phyloP scores from a whole-genome alignment of 1,140 invertebrate genomes.

The Papilio glaucus region DNA sequence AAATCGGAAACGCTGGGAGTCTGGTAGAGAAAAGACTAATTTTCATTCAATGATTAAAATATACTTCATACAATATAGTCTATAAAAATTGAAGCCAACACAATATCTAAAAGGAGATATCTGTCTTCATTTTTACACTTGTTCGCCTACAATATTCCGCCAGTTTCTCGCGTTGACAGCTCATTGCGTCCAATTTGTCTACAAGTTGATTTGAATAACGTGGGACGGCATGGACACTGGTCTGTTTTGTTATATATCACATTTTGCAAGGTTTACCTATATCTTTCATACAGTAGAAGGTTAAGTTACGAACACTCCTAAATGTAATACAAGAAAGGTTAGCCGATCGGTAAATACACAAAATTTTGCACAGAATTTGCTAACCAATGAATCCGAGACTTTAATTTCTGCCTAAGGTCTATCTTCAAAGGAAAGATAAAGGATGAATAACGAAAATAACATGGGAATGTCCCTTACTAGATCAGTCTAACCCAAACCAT shows the following conservation, averaged over 20 bases:
- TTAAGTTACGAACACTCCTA: no score
- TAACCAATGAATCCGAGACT: no score
- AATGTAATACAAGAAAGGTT: no score
- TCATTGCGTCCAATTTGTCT: slow-evolving; percentile 37
- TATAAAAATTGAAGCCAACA: neutral
- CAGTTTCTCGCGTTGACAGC: slow-evolving; percentile 31
- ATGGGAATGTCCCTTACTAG: no score
- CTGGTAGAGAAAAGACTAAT: neutral
- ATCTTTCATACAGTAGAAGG: neutral
- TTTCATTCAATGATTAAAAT: neutral
- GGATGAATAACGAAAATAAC: no score
- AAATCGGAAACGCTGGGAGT: neutral
- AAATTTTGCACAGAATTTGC: no score
- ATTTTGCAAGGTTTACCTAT: slow-evolving; percentile 1
- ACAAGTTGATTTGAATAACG: slow-evolving; percentile 36
- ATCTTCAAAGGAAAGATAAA: no score
- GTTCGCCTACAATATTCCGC: slow-evolving; percentile 37
- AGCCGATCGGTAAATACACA: no score
- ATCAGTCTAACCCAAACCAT: no score
- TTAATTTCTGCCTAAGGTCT: no score
- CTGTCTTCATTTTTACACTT: slow-evolving; percentile 31
- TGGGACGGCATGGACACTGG: slow-evolving; percentile 28
- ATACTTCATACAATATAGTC: neutral
- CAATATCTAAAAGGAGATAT: slow-evolving; percentile 12
- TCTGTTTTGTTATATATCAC: slow-evolving; percentile 18